Percentiles rank a stretch among this genome's conserved stretches.
Conservation (phyloP, 2,888 invertebrate genomes). For the Epiperipatus broadwayi region DNA sequence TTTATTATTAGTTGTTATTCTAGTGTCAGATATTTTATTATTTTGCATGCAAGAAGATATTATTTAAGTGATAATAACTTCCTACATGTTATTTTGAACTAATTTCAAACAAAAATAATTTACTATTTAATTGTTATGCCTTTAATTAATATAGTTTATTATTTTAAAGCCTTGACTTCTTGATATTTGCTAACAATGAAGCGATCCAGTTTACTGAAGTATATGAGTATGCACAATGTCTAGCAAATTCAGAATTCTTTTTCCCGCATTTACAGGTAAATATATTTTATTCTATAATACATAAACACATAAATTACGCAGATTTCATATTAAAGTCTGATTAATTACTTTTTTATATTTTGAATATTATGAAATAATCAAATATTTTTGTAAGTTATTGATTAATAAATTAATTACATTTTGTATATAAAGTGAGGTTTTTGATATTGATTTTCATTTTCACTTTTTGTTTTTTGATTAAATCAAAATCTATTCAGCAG, state of each 20-base stretch:
- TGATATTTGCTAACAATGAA: slow-evolving; percentile 51
- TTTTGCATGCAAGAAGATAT: slow-evolving; percentile 12
- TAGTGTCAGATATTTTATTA: not conserved
- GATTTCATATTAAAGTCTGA: no score
- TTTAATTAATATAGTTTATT: not conserved
- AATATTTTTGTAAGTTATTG: no score
- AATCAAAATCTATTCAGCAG: no score
- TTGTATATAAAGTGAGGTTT: no score
- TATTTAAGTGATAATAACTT: not conserved
- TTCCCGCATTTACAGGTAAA: slow-evolving; percentile 54
- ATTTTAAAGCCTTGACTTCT: slow-evolving; percentile 17
- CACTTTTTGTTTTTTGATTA: no score
- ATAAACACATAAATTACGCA: no score
- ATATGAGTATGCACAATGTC: slow-evolving; percentile 72
- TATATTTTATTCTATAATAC: no score
- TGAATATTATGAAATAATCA: no score
- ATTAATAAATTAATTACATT: no score
- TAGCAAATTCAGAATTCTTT: slow-evolving; percentile 51
- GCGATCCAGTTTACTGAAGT: slow-evolving; percentile 86
- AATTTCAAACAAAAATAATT: not conserved
- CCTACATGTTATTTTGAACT: not conserved
- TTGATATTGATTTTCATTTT: no score
- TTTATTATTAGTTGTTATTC: not conserved
- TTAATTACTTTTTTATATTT: no score
- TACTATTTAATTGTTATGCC: no score